Percentiles rank a stretch among this genome's conserved stretches.
Evolutionary conservation across 2,797 vertebrate genomes (phyloP).

Genomic region (Peromyscus melanophrys): DNA sequence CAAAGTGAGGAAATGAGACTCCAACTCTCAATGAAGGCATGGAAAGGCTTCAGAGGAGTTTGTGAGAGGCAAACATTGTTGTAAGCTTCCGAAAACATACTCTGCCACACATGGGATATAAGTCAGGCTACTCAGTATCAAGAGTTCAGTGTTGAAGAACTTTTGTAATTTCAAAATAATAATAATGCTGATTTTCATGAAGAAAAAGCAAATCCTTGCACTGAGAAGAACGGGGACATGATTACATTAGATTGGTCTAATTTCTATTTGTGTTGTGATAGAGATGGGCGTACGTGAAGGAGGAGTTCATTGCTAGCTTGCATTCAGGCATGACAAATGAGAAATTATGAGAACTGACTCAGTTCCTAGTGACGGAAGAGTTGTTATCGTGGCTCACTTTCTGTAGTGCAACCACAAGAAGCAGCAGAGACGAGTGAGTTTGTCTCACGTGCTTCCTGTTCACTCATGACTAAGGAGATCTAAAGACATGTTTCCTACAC

Average conservation of each 20-base stretch:
- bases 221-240: background rate
- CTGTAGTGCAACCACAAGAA: background rate
- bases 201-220: background rate
- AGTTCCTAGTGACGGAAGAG: background rate
- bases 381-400: background rate
- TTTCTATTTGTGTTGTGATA: background rate
- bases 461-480: background rate
- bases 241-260: background rate
- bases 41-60: background rate
- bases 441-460: background rate
- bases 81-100: background rate
- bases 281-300: background rate
- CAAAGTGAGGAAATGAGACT: background rate
- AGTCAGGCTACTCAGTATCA: background rate
- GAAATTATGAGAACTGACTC: background rate
- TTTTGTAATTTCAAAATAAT: background rate
- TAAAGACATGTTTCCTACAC: background rate
- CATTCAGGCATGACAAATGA: background rate
- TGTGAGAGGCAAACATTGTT: accelerated
- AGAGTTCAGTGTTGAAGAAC: background rate
- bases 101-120: background rate
- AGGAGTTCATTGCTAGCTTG: background rate
- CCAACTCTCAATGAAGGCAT: background rate
- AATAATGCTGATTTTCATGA: background rate
- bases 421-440: background rate